A percentile compares a stretch with the other conserved stretches of the same genome.
Conservation (phyloP, 2,797 vertebrate species). For the Australoheros facetus region DNA sequence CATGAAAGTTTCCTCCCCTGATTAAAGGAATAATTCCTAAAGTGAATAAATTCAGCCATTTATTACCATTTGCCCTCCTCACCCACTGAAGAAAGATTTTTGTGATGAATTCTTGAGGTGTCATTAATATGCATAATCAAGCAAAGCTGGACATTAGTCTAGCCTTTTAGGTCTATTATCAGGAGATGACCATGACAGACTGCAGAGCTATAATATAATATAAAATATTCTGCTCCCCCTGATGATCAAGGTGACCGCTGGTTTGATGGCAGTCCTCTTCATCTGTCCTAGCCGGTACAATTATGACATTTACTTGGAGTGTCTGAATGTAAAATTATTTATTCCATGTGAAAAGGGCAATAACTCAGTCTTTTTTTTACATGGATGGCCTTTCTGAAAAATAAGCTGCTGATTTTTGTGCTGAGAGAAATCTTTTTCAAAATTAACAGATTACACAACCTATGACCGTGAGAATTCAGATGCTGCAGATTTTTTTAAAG, state of each 20-base stretch:
- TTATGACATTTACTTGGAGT: slow-evolving; percentile 25
- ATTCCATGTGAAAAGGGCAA: slow-evolving; percentile 1
- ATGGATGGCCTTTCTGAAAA: background rate
- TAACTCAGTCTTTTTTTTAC: background rate
- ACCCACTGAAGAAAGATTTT: slow-evolving; percentile 55
- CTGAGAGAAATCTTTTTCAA: background rate
- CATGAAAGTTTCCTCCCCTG: slow-evolving; percentile 51
- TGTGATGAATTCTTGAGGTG: slow-evolving; percentile 70
- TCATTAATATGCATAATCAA: slow-evolving; percentile 77
- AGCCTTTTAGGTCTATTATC: slow-evolving; percentile 70
- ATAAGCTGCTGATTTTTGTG: background rate
- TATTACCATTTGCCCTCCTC: slow-evolving; percentile 71
- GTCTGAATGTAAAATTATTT: slow-evolving; percentile 38
- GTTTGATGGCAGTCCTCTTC: slow-evolving; percentile 60
- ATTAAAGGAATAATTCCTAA: slow-evolving; percentile 66
- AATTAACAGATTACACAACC: background rate
- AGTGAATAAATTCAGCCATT: slow-evolving; percentile 69
- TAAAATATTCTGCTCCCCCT: slow-evolving; percentile 58
- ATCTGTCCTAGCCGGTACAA: slow-evolving; percentile 37
- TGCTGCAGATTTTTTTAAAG: background rate
- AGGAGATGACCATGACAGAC: slow-evolving; percentile 73
- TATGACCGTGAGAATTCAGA: background rate
- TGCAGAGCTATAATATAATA: slow-evolving; percentile 61
- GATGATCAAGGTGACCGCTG: slow-evolving; percentile 74
- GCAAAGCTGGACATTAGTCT: slow-evolving; percentile 67